A percentile compares a stretch with the other conserved stretches of the same genome.
phyloP scores from a whole-genome alignment of 2,797 vertebrate genomes.

The Scolopax bukidnonensis region DNA sequence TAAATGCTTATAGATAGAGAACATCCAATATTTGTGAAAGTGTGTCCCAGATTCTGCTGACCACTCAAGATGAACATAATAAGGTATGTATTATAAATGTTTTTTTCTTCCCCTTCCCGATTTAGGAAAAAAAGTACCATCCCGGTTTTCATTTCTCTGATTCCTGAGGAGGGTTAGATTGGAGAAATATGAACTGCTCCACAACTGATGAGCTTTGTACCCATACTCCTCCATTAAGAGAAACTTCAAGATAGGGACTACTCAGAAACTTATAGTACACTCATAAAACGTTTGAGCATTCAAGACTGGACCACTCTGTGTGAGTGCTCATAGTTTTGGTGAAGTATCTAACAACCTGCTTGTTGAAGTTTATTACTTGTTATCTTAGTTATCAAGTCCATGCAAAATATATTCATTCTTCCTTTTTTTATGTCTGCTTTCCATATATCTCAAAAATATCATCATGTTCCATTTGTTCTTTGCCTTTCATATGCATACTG shows the following conservation, averaged over 20 bases:
- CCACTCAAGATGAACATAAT: background rate
- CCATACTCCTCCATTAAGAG: background rate
- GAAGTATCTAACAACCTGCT: background rate
- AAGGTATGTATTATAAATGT: background rate
- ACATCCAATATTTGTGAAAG: background rate
- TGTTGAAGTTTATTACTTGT: background rate
- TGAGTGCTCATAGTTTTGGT: background rate
- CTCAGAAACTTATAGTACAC: background rate
- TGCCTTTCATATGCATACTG: background rate
- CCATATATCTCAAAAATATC: background rate
- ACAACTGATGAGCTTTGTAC: background rate
- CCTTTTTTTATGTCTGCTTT: background rate
- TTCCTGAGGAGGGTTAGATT: background rate
- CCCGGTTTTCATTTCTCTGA: background rate
- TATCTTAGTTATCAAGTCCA: background rate
- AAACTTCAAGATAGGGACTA: background rate
- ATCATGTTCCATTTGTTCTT: rapidly evolving
- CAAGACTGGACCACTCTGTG: rapidly evolving
- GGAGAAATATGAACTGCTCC: background rate
- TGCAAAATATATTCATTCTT: background rate
- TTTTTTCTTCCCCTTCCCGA: background rate
- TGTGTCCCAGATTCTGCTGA: background rate
- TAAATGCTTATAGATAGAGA: background rate
- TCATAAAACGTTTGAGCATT: background rate
- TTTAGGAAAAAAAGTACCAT: background rate